Conservation (phyloP, 2,797 vertebrate genomes). For the Emydoidea blandingii region DNA sequence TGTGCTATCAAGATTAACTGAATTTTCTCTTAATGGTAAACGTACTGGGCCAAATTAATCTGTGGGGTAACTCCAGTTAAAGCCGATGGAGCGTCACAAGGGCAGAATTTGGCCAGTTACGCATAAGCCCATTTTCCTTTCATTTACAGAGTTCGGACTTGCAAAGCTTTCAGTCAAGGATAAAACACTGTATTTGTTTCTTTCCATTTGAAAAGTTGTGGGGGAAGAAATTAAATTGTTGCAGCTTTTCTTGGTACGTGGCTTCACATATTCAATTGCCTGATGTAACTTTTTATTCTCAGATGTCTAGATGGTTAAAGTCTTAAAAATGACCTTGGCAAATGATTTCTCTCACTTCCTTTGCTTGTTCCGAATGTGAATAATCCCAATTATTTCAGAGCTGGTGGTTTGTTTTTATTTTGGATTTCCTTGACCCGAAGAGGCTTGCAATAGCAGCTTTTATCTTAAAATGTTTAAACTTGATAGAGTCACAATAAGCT, state of each 20-base stretch:
- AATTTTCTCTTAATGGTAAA: neutral
- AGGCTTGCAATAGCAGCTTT: conserved; percentile 53
- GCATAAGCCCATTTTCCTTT: neutral
- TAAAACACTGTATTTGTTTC: neutral
- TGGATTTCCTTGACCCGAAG: conserved; percentile 51
- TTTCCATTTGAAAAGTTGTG: conserved; percentile 23
- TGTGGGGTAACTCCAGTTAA: neutral
- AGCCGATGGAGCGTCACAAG: neutral
- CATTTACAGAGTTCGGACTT: conserved; percentile 20
- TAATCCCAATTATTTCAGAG: conserved; percentile 56
- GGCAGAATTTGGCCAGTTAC: neutral
- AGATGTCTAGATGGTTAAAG: neutral
- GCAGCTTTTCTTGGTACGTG: neutral
- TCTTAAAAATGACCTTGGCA: conserved; percentile 53
- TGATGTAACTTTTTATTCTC: conserved; percentile 27
- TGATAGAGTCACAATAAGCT: conserved; percentile 17
- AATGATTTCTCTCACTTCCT: conserved; percentile 48
- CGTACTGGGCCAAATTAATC: neutral
- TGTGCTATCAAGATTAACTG: conserved; percentile 11
- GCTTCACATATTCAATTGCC: neutral
- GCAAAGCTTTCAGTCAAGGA: conserved; percentile 4
- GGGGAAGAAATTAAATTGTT: conserved; percentile 6
- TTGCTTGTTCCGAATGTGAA: conserved; percentile 34
- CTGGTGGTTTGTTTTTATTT: conserved; percentile 53
- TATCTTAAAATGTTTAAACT: conserved; percentile 59